A percentile compares a stretch with the other conserved stretches of the same genome.
These are phyloP conservation scores for Pseudococcus jackbeardsleyi DNA, from an alignment of 2,888 invertebrate species.

Conservation along the genomic window DNA sequence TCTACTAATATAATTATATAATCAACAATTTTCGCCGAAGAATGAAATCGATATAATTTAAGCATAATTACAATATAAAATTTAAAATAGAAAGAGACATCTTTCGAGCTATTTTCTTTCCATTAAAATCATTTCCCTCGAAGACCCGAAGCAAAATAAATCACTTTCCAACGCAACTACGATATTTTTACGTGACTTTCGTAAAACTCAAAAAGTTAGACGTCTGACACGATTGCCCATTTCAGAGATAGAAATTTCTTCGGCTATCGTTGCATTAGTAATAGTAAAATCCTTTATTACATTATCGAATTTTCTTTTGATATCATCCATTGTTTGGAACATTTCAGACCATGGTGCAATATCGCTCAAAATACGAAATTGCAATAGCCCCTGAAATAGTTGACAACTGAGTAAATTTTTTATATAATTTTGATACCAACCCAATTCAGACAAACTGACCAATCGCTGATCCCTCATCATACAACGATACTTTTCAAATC, in stretches of 20 bases:
- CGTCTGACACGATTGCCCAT: not conserved
- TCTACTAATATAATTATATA: too few species aligned
- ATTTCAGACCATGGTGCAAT: constrained; percentile 70
- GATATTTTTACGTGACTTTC: too few species aligned
- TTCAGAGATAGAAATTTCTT: constrained; percentile 66
- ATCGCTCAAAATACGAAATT: constrained; percentile 71
- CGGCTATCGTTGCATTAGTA: constrained; percentile 71
- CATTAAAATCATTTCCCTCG: too few species aligned
- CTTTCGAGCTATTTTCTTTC: too few species aligned
- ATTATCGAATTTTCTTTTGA: constrained; percentile 70
- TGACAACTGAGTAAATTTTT: not conserved
- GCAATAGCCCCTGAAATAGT: constrained; percentile 70
- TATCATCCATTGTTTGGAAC: constrained; percentile 70
- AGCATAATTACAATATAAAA: too few species aligned
- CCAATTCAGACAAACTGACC: constrained; percentile 70
- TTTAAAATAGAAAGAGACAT: too few species aligned
- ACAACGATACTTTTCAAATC: constrained; percentile 73
- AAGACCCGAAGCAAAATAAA: too few species aligned
- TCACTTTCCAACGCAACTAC: too few species aligned
- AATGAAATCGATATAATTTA: too few species aligned
- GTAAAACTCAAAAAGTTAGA: too few species aligned
- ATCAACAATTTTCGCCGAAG: too few species aligned
- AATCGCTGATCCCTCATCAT: constrained; percentile 79
- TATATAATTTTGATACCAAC: too few species aligned
- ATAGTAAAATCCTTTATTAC: constrained; percentile 70